phyloP scores from a whole-genome alignment of 2,113 vertebrate genomes.

The Pyrgilauda ruficollis region DNA sequence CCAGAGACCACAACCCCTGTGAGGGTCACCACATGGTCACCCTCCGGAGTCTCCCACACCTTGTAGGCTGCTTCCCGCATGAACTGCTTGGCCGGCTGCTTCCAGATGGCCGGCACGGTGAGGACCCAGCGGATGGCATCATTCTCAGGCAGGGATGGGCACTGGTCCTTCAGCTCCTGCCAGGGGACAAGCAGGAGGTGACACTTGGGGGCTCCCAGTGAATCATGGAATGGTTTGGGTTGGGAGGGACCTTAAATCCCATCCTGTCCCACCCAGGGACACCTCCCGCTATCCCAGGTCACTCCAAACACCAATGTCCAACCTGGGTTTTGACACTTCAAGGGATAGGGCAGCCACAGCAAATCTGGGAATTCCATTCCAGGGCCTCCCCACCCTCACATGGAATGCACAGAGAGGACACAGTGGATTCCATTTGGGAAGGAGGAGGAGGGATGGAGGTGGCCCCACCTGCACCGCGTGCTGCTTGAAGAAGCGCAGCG shows the following conservation, averaged over 20 bases:
- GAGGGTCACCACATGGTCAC: fast-evolving
- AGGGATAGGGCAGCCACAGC: neutral
- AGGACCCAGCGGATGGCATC: constrained; percentile 90
- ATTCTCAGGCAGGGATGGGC: constrained; percentile 72
- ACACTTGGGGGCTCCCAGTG: fast-evolving
- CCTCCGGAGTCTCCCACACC: constrained; percentile 51
- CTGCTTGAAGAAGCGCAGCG: constrained; percentile 89
- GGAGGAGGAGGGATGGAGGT: neutral
- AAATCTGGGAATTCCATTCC: neutral
- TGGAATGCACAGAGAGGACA: fast-evolving
- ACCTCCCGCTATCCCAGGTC: fast-evolving
- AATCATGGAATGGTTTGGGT: fast-evolving
- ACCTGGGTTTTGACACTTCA: neutral
- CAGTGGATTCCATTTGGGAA: neutral
- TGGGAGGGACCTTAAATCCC: neutral
- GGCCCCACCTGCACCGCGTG: constrained; percentile 87
- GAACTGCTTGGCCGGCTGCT: constrained; percentile 96
- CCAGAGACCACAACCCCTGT: fast-evolving
- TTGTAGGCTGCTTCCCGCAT: constrained; percentile 95
- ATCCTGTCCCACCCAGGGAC: neutral
- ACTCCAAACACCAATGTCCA: neutral
- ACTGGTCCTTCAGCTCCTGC: constrained; percentile 90
- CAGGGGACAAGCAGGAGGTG: neutral
- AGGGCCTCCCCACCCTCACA: neutral
- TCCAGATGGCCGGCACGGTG: constrained; percentile 97